A percentile compares a stretch with the other conserved stretches of the same genome.
These are phyloP conservation scores for Trinectes maculatus DNA, from an alignment of 2,113 vertebrate genomes.

Conservation along the genomic window DNA sequence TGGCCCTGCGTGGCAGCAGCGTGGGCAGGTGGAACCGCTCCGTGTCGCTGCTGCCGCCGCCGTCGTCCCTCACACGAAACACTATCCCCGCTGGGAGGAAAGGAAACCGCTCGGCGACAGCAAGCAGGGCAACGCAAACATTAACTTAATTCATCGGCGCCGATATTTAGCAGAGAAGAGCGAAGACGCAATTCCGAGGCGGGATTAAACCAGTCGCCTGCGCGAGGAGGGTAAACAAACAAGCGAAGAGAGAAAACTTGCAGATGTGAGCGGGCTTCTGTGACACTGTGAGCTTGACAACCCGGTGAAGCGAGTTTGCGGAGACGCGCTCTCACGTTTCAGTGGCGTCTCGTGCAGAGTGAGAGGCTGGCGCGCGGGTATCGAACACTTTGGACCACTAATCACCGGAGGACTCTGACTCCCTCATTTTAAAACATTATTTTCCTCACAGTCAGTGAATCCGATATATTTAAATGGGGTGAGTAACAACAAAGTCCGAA, in stretches of 20 bases:
- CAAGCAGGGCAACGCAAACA: constrained; percentile 38
- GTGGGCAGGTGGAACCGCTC: constrained; percentile 77
- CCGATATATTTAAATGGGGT: constrained; percentile 67
- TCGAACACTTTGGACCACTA: constrained; percentile 52
- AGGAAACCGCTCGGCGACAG: constrained; percentile 36
- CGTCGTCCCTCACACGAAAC: constrained; percentile 48
- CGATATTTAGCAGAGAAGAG: constrained; percentile 3
- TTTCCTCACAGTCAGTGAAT: constrained; percentile 3
- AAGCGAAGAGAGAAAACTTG: constrained; percentile 47
- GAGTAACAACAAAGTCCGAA: constrained; percentile 65
- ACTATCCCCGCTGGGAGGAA: constrained; percentile 49
- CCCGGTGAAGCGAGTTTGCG: constrained; percentile 70
- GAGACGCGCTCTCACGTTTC: constrained; percentile 67
- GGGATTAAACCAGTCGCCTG: constrained; percentile 7
- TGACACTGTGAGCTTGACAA: constrained; percentile 37
- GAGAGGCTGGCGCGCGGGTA: constrained; percentile 28
- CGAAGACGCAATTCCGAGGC: background rate
- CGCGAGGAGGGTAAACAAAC: constrained; percentile 17
- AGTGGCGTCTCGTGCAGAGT: constrained; percentile 49
- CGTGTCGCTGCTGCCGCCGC: constrained; percentile 71
- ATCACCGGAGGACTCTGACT: constrained; percentile 69
- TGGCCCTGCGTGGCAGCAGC: constrained; percentile 8
- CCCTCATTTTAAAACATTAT: constrained; percentile 17
- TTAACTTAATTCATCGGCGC: constrained; percentile 56
- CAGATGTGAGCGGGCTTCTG: constrained; percentile 38